phyloP scores from a whole-genome alignment of 37 sponge, comb jelly and placozoan species.

The Aplysina aerophoba region DNA sequence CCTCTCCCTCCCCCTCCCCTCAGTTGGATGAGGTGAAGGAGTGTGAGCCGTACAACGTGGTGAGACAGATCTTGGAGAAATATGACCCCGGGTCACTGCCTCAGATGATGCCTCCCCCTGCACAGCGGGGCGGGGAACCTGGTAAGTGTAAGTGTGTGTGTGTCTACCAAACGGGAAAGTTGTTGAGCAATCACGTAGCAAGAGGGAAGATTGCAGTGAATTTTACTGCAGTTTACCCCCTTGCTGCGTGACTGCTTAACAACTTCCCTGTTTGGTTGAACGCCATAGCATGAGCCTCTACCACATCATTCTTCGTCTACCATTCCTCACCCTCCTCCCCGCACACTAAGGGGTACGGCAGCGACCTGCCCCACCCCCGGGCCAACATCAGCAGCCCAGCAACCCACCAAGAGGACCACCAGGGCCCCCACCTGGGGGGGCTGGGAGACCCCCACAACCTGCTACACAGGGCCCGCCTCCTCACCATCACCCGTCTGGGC shows the following conservation, averaged over 20 bases:
- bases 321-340: neutral
- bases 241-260: no score
- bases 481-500: neutral
- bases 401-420: neutral
- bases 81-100: conserved; percentile 39
- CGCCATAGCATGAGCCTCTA: no score
- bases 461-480: neutral
- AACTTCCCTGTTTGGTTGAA: no score
- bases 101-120: neutral
- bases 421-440: conserved; percentile 3
- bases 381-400: neutral
- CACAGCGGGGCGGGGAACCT: neutral
- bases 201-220: no score
- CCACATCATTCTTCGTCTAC: neutral
- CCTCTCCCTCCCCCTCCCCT: no score
- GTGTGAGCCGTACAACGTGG: conserved; percentile 34
- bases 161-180: no score
- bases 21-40: conserved; percentile 44
- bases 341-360: neutral
- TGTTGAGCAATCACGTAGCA: no score
- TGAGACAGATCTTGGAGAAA: conserved; percentile 42
- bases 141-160: neutral
- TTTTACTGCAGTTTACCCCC: no score
- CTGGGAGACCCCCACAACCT: neutral
- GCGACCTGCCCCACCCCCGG: neutral